phyloP scores from a whole-genome alignment of 1,140 invertebrate genomes.

The Trachymyrmex septentrionalis region DNA sequence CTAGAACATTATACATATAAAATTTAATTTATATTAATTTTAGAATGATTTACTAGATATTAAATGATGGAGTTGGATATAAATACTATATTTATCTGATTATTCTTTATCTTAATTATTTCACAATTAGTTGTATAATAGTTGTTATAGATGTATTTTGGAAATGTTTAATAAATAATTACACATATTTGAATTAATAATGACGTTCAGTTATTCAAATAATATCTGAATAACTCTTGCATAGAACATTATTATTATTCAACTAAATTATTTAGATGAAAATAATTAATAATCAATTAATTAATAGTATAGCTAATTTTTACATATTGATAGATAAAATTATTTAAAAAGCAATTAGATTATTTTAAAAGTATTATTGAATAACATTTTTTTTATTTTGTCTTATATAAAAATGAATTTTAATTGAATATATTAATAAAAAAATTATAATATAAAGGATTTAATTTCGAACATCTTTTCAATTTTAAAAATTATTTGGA shows the following conservation, averaged over 20 bases:
- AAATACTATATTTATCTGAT: constrained; percentile 10
- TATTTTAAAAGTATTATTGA: too few relatives aligned
- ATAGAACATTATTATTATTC: background rate
- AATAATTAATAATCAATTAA: constrained; percentile 5
- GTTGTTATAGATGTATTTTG: constrained; percentile 10
- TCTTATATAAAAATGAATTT: background rate
- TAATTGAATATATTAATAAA: background rate
- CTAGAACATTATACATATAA: background rate
- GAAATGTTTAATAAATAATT: background rate
- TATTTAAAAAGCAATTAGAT: background rate
- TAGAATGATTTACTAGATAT: background rate
- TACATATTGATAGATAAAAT: background rate
- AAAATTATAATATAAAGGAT: background rate
- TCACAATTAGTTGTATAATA: background rate
- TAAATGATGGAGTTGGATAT: background rate
- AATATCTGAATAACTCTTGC: background rate
- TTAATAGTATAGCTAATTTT: background rate
- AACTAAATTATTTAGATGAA: background rate
- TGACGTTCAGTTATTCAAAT: background rate
- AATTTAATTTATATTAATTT: constrained; percentile 7
- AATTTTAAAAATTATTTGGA: constrained; percentile 1
- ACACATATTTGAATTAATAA: constrained; percentile 6
- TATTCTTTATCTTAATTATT: background rate
- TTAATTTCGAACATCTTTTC: background rate
- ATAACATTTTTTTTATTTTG: background rate